A percentile compares a stretch with the other conserved stretches of the same genome.
Evolutionary conservation across 2,113 vertebrate genomes (phyloP).

Genomic region (Puntigrus tetrazona): DNA sequence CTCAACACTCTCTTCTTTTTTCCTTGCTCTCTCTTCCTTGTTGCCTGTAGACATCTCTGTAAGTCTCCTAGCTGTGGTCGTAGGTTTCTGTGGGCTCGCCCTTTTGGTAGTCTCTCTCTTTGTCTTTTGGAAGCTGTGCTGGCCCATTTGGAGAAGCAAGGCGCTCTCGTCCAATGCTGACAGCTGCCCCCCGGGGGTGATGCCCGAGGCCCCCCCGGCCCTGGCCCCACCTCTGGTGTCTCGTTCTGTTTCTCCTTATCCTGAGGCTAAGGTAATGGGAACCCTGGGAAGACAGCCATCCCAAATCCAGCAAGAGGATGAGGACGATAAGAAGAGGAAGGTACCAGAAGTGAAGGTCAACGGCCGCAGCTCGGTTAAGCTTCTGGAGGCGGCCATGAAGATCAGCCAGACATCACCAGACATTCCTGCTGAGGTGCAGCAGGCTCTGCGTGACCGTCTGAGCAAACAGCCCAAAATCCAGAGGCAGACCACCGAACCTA

Average conservation of each 20-base stretch:
- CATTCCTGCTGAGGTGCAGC: conserved; percentile 95
- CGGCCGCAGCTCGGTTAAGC: conserved; percentile 77
- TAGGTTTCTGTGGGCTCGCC: conserved; percentile 96
- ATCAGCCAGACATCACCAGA: conserved; percentile 99
- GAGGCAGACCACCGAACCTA: conserved; percentile 94
- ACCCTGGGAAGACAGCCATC: conserved; percentile 15
- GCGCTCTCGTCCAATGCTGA: conserved; percentile 74
- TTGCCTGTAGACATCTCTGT: conserved; percentile 90
- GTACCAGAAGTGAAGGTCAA: conserved; percentile 81
- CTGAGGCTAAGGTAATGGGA: conserved; percentile 10
- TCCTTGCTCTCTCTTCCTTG: conserved; percentile 26
- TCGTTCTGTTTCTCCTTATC: conserved; percentile 1
- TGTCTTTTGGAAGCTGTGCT: conserved; percentile 98
- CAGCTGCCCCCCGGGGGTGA: conserved; percentile 75
- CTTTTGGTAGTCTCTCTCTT: conserved; percentile 95
- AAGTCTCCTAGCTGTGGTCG: conserved; percentile 93
- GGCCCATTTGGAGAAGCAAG: conserved; percentile 96
- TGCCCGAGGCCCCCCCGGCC: conserved; percentile 71
- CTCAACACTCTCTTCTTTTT: conserved; percentile 12
- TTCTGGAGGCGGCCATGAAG: conserved; percentile 92
- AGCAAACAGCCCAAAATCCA: conserved; percentile 90
- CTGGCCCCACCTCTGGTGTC: conserved; percentile 57
- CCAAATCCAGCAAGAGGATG: conserved; percentile 70
- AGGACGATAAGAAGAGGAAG: conserved; percentile 75
- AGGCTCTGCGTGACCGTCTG: conserved; percentile 86